Percentiles rank a stretch among this genome's conserved stretches.
These are phyloP conservation scores for Agonum fuliginosum DNA, from an alignment of 2,888 invertebrate species.

Conservation along the genomic window DNA sequence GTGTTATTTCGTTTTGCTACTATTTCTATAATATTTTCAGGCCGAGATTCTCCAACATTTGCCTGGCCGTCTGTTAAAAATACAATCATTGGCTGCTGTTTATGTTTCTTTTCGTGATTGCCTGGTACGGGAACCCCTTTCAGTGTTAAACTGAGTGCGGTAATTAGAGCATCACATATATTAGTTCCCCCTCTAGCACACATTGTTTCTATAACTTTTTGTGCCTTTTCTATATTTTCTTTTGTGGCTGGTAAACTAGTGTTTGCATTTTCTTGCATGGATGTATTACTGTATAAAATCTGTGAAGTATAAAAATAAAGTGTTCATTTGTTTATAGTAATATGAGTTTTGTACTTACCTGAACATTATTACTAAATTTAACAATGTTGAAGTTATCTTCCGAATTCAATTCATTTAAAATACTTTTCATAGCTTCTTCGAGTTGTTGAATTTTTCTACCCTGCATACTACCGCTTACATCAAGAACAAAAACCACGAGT, in stretches of 20 bases:
- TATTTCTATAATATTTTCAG: too few species aligned
- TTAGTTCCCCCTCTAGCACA: slow-evolving; percentile 76
- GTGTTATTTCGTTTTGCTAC: too few species aligned
- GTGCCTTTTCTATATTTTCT: slow-evolving; percentile 74
- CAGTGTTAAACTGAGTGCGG: slow-evolving; percentile 71
- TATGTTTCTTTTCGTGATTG: slow-evolving; percentile 72
- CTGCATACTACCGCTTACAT: slow-evolving; percentile 74
- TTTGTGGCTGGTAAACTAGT: slow-evolving; percentile 73
- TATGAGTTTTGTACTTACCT: slow-evolving; percentile 35
- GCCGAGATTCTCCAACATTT: too few species aligned
- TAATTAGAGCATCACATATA: slow-evolving; percentile 76
- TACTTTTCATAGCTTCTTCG: slow-evolving; percentile 77
- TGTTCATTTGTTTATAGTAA: too few species aligned
- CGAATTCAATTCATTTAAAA: slow-evolving; percentile 75
- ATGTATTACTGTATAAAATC: not conserved
- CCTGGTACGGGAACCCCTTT: not conserved
- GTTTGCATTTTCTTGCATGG: slow-evolving; percentile 62
- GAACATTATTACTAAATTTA: slow-evolving; percentile 70
- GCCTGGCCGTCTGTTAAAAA: too few species aligned
- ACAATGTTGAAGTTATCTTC: slow-evolving; percentile 79
- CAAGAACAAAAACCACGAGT: slow-evolving; percentile 74
- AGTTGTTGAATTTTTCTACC: slow-evolving; percentile 72
- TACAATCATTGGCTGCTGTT: slow-evolving; percentile 71
- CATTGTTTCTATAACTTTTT: slow-evolving; percentile 73
- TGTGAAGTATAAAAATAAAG: not conserved